Evolutionary conservation across 2,888 invertebrate species (phyloP), one percentile per base, ranked within the genome.

Genomic region (Eremobia ochroleuca): DNA sequence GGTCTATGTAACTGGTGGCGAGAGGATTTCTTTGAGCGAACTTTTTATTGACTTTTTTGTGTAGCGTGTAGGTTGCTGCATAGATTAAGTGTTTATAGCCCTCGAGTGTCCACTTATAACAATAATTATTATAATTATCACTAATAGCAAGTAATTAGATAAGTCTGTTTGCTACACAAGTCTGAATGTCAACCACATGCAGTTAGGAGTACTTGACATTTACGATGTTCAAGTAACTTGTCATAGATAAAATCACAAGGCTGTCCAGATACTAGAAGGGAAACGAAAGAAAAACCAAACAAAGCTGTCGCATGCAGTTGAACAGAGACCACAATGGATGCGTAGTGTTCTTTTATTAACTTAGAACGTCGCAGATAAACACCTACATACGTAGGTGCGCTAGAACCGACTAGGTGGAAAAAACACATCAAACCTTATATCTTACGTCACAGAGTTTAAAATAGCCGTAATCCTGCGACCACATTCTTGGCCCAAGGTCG

Each of bases 401-500:
- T 85, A 87, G 73, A 74, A 65, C 77, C 34, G 64, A 67, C 73
- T 81, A 81, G 68, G 73, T 78, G 52, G 55, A 75, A 82, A 67
- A 74, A 85, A 62, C n/a, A 43, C 64, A 64, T 65, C 85, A 87
- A 74, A 75, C 88, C 82, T 89, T 87, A 90, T 71, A n/a, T 13
- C 77, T 89, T 87, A 88, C 87, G 87, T 88, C 86, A 90, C 90
- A 91, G 90, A 90, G 91, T 86, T 88, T 87, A 89, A 91, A 89
- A 87, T 89, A 91, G 89, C 80, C 80, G 85, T 77, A 83, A 76
- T 69, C 71, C 62, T 28, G 43, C 61, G 85, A 90, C 90, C 91
- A 91, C 96, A 95, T 95, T 95, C 95, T 93, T 92, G 61, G 81
- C 28, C 87, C 94, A 95, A 96, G 95, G 95, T 92, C 93, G 93